Base-by-base conservation (phyloP, 2,888 invertebrate species). In the Aproaerema taeniolella region DNA sequence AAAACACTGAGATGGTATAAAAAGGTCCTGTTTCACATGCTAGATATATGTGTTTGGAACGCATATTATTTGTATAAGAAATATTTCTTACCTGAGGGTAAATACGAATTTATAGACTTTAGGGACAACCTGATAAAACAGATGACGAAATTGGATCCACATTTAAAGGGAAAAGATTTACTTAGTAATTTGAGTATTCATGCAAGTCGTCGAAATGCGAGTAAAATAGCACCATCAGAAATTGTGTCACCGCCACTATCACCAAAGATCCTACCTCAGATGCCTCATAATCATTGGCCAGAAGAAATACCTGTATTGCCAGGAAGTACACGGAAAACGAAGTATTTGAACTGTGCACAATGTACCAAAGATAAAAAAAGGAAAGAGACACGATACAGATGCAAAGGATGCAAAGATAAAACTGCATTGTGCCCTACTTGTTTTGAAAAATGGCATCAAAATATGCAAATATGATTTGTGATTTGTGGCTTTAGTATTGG, bases 11-110 rank as follows among this genome's bases (percentile, higher is more conserved):
- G 38, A 6, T 38, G 38, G 38, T 38, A 38, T 11, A 38, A 38
- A 14, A 38, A 31, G 9, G 31, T 31, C n/a, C 3, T 31, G 5
- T 38, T 31, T 10, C 38, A 24, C 10, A 2, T 28, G 15, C 10
- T 35, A 7, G 35, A 41, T 28, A 17, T 43, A 9, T 31, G 36
- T 9, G 35, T 44, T 6, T 47, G 47, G 44, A 47, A 47, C 38
- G 16, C 45, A 9, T 44, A 34, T 24, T 42, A 38, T 31, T 14
- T 47, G 9, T 47, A 38, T 37, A 42, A 37, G 28, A 47, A 44
- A 15, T 42, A 38, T 33, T 44, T 31, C 37, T 40, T 32, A 24
- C 41, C 39, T 13, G 31, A 38, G 29, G 17, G 31, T 9, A 42
- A 35, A 16, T 39, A 41, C 24, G 35, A 39, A 9, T 45, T 31